Percentiles rank a stretch among this genome's conserved stretches.
phyloP scores from a whole-genome alignment of 2,113 vertebrate species.

The Paramormyrops kingsleyae region DNA sequence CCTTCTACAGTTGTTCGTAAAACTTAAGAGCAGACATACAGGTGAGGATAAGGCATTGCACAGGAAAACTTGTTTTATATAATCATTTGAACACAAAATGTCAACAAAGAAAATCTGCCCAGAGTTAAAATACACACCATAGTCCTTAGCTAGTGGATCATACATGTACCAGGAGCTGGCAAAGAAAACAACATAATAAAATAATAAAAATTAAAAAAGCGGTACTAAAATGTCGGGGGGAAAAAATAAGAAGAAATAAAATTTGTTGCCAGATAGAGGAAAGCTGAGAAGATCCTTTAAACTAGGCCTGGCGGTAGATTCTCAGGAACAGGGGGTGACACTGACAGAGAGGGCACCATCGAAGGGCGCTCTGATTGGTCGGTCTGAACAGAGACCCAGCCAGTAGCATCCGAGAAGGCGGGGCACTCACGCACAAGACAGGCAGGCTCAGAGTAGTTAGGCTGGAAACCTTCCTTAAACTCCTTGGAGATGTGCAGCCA shows the following conservation, averaged over 20 bases:
- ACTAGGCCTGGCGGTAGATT: conserved; percentile 5
- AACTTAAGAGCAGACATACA: not conserved
- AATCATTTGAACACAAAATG: not conserved
- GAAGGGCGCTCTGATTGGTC: conserved; percentile 30
- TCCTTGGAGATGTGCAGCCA: conserved; percentile 81
- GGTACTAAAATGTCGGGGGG: not conserved
- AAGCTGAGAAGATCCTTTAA: not conserved
- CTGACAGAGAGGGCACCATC: not conserved
- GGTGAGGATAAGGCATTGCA: not conserved
- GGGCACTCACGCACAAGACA: conserved; percentile 73
- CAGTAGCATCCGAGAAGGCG: conserved; percentile 34
- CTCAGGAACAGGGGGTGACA: conserved; percentile 27
- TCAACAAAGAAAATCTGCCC: not conserved
- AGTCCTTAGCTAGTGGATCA: not conserved
- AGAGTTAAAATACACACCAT: not conserved
- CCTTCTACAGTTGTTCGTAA: not conserved
- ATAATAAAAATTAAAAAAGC: not conserved
- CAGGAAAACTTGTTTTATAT: not conserved
- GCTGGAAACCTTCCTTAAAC: conserved; percentile 71
- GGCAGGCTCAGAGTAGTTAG: conserved; percentile 73
- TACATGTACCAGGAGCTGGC: not conserved
- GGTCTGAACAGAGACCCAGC: conserved; percentile 19
- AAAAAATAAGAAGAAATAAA: not conserved
- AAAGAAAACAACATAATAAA: not conserved
- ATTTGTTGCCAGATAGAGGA: not conserved